A percentile compares a stretch with the other conserved stretches of the same genome.
phyloP scores from a whole-genome alignment of 2,113 vertebrate species.

The Salvelinus sp. region DNA sequence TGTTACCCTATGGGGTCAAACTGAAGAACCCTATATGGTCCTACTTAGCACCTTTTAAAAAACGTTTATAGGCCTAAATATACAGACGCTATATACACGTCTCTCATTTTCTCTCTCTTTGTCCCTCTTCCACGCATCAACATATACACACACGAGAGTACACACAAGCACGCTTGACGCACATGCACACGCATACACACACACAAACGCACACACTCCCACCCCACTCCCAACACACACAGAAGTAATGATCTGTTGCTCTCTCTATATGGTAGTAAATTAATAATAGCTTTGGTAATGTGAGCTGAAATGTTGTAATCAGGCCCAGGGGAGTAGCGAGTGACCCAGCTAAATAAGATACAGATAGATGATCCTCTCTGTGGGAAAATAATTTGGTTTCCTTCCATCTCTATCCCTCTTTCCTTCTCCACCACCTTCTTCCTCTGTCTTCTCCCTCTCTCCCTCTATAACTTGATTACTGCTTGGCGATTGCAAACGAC shows the following conservation, averaged over 20 bases:
- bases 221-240: neutral
- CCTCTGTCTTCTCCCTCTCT: slow-evolving; percentile 4
- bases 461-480: slow-evolving; percentile 20
- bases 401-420: slow-evolving; percentile 7
- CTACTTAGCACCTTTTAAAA: no score
- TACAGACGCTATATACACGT: no score
- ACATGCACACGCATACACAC: neutral
- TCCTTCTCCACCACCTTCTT: neutral
- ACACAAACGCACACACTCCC: neutral
- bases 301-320: slow-evolving; percentile 29
- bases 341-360: slow-evolving; percentile 33
- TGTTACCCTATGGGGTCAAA: no score
- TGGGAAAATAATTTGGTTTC: slow-evolving; percentile 33
- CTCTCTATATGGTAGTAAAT: slow-evolving; percentile 22
- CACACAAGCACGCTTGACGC: neutral
- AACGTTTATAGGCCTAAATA: no score
- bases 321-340: slow-evolving; percentile 21
- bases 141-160: neutral
- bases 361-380: slow-evolving; percentile 32
- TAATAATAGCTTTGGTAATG: slow-evolving; percentile 27
- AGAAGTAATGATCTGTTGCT: slow-evolving; percentile 23
- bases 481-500: neutral
- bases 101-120: no score
- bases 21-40: no score
- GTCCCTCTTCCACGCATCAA: no score